Percentiles rank a stretch among this genome's conserved stretches.
Conservation (phyloP, 2,113 vertebrate species). For the Mustela lutreola region DNA sequence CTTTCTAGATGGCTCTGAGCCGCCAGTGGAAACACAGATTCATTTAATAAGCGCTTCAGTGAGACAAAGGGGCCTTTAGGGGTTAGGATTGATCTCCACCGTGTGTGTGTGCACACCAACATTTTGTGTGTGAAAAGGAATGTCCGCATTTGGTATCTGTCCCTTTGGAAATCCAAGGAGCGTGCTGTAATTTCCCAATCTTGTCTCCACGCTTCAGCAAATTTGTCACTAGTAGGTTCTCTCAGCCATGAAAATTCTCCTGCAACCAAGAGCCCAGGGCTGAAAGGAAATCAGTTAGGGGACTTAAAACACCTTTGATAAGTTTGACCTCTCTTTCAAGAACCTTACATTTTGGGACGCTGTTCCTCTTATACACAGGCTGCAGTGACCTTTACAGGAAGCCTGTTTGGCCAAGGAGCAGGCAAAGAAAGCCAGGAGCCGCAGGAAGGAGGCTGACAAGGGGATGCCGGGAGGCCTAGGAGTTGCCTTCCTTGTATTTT, state of each 20-base stretch:
- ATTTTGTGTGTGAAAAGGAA: conserved; percentile 46
- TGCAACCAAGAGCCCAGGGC: conserved; percentile 7
- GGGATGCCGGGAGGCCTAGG: neutral
- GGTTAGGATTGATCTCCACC: conserved; percentile 52
- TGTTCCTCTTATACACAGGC: neutral
- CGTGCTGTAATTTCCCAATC: conserved; percentile 63
- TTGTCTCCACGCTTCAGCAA: conserved; percentile 60
- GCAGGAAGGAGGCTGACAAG: neutral
- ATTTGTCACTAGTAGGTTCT: conserved; percentile 71
- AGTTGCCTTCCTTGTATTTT: neutral
- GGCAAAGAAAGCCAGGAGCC: neutral
- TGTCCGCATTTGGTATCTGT: neutral
- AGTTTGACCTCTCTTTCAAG: conserved; percentile 54
- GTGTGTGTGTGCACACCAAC: neutral
- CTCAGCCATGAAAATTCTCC: conserved; percentile 72
- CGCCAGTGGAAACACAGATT: conserved; percentile 77
- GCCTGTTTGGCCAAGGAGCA: neutral
- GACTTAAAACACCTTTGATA: conserved; percentile 54
- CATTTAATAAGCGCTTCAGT: conserved; percentile 80
- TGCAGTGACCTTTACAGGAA: neutral
- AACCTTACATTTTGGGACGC: neutral
- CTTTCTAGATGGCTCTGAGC: conserved; percentile 72
- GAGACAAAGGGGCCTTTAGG: conserved; percentile 77
- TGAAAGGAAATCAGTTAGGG: conserved; percentile 64
- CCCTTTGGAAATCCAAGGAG: conserved; percentile 66